Conservation (phyloP, 2,888 invertebrate genomes). For the Ochropacha duplaris region DNA sequence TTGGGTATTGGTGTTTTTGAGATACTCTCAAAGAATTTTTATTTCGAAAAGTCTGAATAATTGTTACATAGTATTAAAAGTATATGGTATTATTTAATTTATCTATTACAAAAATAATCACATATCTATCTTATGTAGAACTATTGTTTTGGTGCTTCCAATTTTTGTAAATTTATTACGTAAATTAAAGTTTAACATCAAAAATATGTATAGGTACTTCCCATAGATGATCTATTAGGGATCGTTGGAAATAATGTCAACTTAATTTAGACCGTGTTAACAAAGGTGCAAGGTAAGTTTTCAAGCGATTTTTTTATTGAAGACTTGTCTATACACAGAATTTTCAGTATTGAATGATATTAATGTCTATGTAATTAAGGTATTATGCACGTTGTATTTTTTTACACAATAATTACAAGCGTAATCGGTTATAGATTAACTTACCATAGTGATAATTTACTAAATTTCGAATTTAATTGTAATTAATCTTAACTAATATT, state of each 20-base stretch:
- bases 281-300: neutral
- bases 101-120: neutral
- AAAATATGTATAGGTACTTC: too few species aligned
- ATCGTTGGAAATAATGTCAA: constrained; percentile 6
- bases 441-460: too few species aligned
- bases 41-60: constrained; percentile 41
- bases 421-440: too few species aligned
- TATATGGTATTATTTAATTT: neutral
- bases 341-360: too few species aligned
- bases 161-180: neutral
- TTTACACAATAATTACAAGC: too few species aligned
- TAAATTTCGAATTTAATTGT: too few species aligned
- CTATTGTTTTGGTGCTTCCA: neutral
- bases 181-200: too few species aligned
- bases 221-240: too few species aligned
- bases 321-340: too few species aligned
- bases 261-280: constrained; percentile 3
- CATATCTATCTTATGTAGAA: neutral
- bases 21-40: constrained; percentile 43
- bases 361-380: too few species aligned
- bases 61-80: constrained; percentile 12
- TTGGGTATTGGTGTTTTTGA: constrained; percentile 12
- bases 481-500: too few species aligned
- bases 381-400: too few species aligned
- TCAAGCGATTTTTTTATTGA: neutral